phyloP scores from a whole-genome alignment of 2,797 vertebrate species.

The Acipenser transmontanus region DNA sequence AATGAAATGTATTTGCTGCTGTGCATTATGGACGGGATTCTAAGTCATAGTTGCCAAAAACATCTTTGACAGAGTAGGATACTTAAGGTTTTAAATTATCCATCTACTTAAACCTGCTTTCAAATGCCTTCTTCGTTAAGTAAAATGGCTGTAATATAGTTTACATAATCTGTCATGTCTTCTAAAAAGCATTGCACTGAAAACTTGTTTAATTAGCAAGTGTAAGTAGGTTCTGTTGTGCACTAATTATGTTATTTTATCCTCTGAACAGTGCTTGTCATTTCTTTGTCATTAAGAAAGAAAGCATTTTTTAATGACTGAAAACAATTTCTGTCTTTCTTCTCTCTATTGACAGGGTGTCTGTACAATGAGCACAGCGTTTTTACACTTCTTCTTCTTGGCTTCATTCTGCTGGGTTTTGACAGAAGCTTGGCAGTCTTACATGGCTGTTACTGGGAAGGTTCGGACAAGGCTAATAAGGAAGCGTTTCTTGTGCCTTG shows the following conservation, averaged over 20 bases:
- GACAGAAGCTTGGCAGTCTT: slow-evolving; percentile 98
- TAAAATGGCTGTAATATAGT: neutral
- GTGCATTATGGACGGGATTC: too few relatives aligned
- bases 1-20: too few relatives aligned
- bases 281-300: neutral
- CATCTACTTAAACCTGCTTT: too few relatives aligned
- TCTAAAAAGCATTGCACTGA: neutral
- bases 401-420: slow-evolving; percentile 99
- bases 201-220: neutral
- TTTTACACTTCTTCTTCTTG: slow-evolving; percentile 98
- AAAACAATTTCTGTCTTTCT: slow-evolving; percentile 16
- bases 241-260: neutral
- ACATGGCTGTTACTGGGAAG: slow-evolving; percentile 98
- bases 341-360: slow-evolving; percentile 69
- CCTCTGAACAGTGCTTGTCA: neutral
- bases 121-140: neutral
- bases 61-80: too few relatives aligned
- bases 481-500: slow-evolving; percentile 95
- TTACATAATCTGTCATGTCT: neutral
- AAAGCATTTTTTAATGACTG: neutral
- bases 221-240: neutral
- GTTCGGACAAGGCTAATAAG: slow-evolving; percentile 95
- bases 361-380: slow-evolving; percentile 94
- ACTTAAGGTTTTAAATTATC: too few relatives aligned
- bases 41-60: too few relatives aligned